A percentile compares a stretch with the other conserved stretches of the same genome.
phyloP scores from a whole-genome alignment of 1,140 invertebrate species.

The Melitaea cinxia region DNA sequence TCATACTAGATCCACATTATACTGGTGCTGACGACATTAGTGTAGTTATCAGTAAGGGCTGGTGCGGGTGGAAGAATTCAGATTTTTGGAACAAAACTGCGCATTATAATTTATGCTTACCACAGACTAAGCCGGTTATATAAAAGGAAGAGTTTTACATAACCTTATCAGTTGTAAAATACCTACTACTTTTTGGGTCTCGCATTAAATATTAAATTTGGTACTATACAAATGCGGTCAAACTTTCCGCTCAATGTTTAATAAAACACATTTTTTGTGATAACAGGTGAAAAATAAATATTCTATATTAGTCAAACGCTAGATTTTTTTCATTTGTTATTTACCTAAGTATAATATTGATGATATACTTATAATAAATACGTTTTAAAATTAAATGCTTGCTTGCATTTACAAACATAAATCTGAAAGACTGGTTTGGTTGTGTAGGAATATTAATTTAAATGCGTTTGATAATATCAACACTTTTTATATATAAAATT shows the following conservation, averaged over 20 bases:
- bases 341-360: neutral
- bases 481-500: no score
- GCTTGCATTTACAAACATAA: conserved; percentile 14
- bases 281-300: conserved; percentile 5
- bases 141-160: conserved; percentile 32
- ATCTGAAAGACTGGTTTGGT: conserved; percentile 36
- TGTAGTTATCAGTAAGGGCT: conserved; percentile 90
- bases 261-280: conserved; percentile 17
- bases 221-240: conserved; percentile 9
- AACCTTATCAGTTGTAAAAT: conserved; percentile 7
- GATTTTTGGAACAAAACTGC: conserved; percentile 96
- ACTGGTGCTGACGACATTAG: conserved; percentile 90
- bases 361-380: neutral
- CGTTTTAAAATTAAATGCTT: conserved; percentile 4
- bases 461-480: neutral
- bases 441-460: conserved; percentile 23
- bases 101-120: conserved; percentile 98
- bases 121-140: conserved; percentile 83
- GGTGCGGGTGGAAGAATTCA: conserved; percentile 96
- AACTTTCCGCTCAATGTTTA: conserved; percentile 18
- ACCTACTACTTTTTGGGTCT: neutral
- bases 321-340: conserved; percentile 21
- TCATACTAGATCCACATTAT: conserved; percentile 99
- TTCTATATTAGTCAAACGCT: conserved; percentile 16
- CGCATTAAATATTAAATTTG: conserved; percentile 19